phyloP scores from a whole-genome alignment of 2,113 vertebrate genomes.

The Eretmochelys imbricata region DNA sequence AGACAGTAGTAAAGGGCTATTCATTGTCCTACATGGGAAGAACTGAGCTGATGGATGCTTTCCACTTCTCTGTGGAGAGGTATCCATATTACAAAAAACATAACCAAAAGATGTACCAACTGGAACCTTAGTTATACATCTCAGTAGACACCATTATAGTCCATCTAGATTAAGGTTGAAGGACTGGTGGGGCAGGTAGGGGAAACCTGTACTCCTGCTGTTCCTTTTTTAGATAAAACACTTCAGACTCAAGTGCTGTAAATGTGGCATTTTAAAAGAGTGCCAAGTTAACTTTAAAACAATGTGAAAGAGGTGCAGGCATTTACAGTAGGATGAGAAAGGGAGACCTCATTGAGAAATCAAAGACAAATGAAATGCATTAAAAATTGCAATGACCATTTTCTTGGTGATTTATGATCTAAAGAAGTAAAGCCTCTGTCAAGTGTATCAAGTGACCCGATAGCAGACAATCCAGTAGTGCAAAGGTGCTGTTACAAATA shows the following conservation, averaged over 20 bases:
- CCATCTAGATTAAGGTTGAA: background rate
- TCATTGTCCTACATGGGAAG: background rate
- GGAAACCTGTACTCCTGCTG: fast-evolving
- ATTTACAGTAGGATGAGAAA: background rate
- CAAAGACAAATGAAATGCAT: background rate
- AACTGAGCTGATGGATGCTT: background rate
- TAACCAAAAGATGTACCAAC: background rate
- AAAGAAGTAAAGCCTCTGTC: background rate
- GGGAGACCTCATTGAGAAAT: background rate
- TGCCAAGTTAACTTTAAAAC: background rate
- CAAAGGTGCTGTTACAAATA: background rate
- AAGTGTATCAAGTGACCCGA: background rate
- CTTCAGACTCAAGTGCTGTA: background rate
- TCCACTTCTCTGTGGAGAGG: background rate
- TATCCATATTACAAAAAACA: background rate
- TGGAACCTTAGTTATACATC: background rate
- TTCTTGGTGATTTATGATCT: background rate
- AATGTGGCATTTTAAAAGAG: background rate
- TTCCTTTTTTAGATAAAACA: background rate
- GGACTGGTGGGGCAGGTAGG: background rate
- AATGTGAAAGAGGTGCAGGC: background rate
- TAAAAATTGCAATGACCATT: background rate
- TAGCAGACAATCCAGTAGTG: background rate
- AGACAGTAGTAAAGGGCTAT: background rate
- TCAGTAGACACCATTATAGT: background rate